These are phyloP conservation scores for Agapostemon virescens DNA, from an alignment of 2,888 invertebrate genomes.

Conservation along the genomic window DNA sequence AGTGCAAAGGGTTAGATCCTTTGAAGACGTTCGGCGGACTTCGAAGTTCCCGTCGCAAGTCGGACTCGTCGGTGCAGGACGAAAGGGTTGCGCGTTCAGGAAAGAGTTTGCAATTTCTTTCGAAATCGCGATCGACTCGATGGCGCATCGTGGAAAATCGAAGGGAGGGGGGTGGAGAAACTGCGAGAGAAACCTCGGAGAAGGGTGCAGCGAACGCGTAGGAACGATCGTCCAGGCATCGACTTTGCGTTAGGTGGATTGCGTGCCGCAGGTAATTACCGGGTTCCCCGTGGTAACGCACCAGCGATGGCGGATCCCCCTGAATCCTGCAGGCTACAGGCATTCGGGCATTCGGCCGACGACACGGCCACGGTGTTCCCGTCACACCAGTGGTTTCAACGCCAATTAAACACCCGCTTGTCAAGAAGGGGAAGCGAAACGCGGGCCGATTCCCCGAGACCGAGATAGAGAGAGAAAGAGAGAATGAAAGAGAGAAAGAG, in stretches of 20 bases:
- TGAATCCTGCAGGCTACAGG: slow-evolving; percentile 72
- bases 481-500: no score
- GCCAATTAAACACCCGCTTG: slow-evolving; percentile 81
- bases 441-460: slow-evolving; percentile 56
- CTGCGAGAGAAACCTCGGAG: background rate
- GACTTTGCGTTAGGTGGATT: slow-evolving; percentile 64
- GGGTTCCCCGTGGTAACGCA: slow-evolving; percentile 75
- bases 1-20: no score
- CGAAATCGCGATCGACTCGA: no score
- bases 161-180: background rate
- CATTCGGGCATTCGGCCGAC: slow-evolving; percentile 78
- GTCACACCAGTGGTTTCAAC: slow-evolving; percentile 81
- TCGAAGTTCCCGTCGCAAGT: no score
- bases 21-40: no score
- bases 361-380: slow-evolving; percentile 78
- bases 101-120: no score
- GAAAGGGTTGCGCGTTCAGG: no score
- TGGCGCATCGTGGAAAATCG: background rate
- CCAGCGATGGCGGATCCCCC: slow-evolving; percentile 76
- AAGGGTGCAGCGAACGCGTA: slow-evolving; percentile 18
- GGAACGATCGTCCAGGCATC: slow-evolving; percentile 34
- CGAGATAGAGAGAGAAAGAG: background rate
- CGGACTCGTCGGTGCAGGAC: no score
- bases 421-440: slow-evolving; percentile 71
- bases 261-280: slow-evolving; percentile 79